Evolutionary conservation across 2,888 invertebrate species (phyloP).

Genomic region (Drosophila monieri): DNA sequence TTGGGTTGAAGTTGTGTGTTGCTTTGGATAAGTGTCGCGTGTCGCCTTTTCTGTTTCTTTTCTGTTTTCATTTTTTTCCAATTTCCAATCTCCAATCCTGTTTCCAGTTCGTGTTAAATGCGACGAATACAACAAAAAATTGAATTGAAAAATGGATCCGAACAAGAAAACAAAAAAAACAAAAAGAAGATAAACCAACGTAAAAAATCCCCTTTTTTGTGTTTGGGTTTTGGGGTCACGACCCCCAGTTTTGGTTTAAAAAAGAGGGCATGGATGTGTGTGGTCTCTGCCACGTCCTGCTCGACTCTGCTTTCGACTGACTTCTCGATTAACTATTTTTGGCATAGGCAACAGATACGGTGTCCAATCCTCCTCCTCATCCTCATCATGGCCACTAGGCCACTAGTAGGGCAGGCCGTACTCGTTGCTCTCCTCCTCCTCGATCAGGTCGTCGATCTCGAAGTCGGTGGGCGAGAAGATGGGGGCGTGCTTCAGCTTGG

Average conservation of each 20-base stretch:
- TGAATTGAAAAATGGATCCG: slow-evolving; percentile 3
- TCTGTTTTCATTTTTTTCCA: not conserved
- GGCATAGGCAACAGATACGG: slow-evolving; percentile 61
- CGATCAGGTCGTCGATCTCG: slow-evolving; percentile 78
- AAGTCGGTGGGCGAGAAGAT: slow-evolving; percentile 62
- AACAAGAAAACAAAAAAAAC: not conserved
- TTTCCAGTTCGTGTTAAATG: slow-evolving; percentile 29
- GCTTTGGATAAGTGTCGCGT: slow-evolving; percentile 52
- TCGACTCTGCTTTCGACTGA: not conserved
- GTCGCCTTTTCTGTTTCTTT: not conserved
- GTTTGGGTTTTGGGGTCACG: slow-evolving; percentile 8
- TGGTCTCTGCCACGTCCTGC: not conserved
- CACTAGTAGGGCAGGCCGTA: slow-evolving; percentile 22
- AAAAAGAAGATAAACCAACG: slow-evolving; percentile 29
- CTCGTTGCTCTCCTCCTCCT: slow-evolving; percentile 66
- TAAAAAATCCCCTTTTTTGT: slow-evolving; percentile 6
- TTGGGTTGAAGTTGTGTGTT: slow-evolving; percentile 45
- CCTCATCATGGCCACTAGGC: slow-evolving; percentile 4
- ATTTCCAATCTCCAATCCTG: not conserved
- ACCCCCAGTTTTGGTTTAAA: no score
- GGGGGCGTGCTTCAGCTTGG: slow-evolving; percentile 3
- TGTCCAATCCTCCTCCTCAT: slow-evolving; percentile 2
- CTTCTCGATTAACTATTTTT: slow-evolving; percentile 41
- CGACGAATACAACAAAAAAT: slow-evolving; percentile 16
- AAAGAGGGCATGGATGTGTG: slow-evolving; percentile 1